Evolutionary conservation across 2,888 invertebrate species (phyloP).

Genomic region (Branchipolynoe longqiensis): DNA sequence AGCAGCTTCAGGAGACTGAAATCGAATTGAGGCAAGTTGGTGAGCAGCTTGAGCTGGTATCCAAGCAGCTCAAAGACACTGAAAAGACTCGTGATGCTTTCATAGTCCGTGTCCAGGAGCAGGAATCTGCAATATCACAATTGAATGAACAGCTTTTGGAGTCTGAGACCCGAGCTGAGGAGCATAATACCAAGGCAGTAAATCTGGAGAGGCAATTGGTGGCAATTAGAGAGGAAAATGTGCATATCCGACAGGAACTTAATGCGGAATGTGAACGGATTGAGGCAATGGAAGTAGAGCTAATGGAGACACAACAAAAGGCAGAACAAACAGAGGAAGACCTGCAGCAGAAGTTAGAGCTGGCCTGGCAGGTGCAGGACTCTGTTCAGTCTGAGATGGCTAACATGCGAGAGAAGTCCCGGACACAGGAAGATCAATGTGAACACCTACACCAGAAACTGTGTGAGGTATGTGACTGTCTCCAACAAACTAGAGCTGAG

Average conservation of each 20-base stretch:
- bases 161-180: constrained; percentile 8
- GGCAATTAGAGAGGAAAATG: background rate
- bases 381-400: background rate
- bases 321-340: constrained; percentile 7
- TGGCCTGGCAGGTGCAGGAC: background rate
- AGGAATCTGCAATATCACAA: background rate
- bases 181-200: background rate
- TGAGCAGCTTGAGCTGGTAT: background rate
- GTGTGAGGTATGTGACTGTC: background rate
- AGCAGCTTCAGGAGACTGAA: constrained; percentile 40
- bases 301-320: constrained; percentile 35
- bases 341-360: background rate
- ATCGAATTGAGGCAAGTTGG: constrained; percentile 19
- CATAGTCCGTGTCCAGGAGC: constrained; percentile 29
- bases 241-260: constrained; percentile 26
- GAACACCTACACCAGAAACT: constrained; percentile 10
- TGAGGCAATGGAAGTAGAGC: constrained; percentile 26
- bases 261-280: constrained; percentile 34
- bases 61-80: background rate
- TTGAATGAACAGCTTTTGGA: background rate
- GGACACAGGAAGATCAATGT: background rate
- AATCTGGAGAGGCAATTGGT: background rate
- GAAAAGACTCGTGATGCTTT: constrained; percentile 15
- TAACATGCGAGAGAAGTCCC: background rate
- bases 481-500: background rate